These are phyloP conservation scores for Regulus satrapa DNA, from an alignment of 2,113 vertebrate species.

Conservation along the genomic window DNA sequence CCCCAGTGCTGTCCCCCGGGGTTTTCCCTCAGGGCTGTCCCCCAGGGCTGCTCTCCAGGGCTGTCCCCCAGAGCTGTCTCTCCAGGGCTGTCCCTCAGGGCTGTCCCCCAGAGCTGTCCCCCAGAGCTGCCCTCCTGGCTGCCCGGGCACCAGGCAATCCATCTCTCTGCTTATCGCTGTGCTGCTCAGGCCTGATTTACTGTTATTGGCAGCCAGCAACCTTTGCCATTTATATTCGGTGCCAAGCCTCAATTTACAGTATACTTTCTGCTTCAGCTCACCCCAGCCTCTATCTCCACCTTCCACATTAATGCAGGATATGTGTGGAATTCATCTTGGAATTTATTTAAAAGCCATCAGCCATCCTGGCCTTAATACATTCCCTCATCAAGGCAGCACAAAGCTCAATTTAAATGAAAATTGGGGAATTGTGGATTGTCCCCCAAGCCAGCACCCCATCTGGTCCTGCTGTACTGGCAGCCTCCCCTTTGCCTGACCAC, in stretches of 20 bases:
- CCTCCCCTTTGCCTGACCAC: neutral
- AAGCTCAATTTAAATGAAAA: conserved; percentile 54
- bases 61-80: too few species aligned
- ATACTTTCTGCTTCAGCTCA: conserved; percentile 39
- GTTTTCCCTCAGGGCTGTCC: too few species aligned
- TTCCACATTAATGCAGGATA: conserved; percentile 22
- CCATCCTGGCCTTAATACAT: neutral
- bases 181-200: neutral
- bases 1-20: too few species aligned
- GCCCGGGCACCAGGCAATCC: neutral
- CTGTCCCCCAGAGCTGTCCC: neutral
- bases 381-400: conserved; percentile 9
- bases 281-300: conserved; percentile 22
- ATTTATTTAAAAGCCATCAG: conserved; percentile 14
- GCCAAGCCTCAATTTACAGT: conserved; percentile 56
- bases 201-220: conserved; percentile 18
- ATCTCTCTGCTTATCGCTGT: neutral
- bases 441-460: neutral
- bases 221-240: conserved; percentile 32
- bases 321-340: conserved; percentile 36
- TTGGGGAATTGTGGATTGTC: neutral
- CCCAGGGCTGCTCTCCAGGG: neutral
- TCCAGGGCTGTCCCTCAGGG: neutral
- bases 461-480: neutral
- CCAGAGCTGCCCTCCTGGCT: too few species aligned